Base-by-base conservation (phyloP, 2,888 invertebrate species). In the Aradus depressus region DNA sequence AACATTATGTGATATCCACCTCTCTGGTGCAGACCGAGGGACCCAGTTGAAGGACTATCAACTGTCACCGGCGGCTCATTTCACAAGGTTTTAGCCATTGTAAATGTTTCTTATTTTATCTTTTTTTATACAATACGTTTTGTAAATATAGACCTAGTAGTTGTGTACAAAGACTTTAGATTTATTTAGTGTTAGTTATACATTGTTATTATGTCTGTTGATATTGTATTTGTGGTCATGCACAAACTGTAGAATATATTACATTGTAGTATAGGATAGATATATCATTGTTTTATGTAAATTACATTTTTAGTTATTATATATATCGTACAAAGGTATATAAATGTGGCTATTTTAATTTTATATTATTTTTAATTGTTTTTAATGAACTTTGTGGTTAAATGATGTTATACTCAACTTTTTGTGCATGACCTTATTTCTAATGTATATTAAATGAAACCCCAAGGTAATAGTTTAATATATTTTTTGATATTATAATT, bases 161-260 rank as follows among this genome's bases (percentile, higher is more conserved):
- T 23, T 44, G 18, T 54, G 54, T 54, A 54, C 54, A 54, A 54
- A 54, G 54, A 54, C 54, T 54, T 53, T 53, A 42, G 41, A 41
- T 32, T 50, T 50, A 47, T 49, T 25, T 50, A 50, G 50, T 41
- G 41, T 43, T 50, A 50, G 50, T 34, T 42, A n/a, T 25, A 10
- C 34, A 42, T 50, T 50, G 41, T 49, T 49, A 50, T 50, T 28
- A 49, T 49, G 32, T 38, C 34, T 42, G 21, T 50, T 38, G 25
- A 31, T 31, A 47, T 47, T 31, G 19, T 43, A 22, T 47, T n/a
- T 25, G 28, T 47, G 47, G 47, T 47, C 37, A 21, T 47, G 47
- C 47, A 47, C 47, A 47, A 37, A 47, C 47, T 35, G 47, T 47
- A 34, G 38, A 38, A 21, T 47, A 23, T 47, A 37, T n/a, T 38